Evolutionary conservation across 2,888 invertebrate genomes (phyloP).

Genomic region (Nemotelus nigrinus): DNA sequence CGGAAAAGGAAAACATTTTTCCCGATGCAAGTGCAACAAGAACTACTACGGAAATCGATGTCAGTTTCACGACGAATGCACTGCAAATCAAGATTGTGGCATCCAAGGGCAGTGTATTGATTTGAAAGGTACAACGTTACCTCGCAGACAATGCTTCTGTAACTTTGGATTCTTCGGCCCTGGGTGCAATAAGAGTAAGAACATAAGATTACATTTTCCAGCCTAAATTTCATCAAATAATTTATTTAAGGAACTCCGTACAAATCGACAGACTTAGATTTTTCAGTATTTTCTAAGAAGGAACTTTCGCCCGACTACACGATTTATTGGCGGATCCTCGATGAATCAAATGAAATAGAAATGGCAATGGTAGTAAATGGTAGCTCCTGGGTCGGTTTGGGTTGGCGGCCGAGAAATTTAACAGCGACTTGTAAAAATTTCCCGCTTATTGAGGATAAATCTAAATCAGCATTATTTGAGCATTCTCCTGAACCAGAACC

Average conservation of each 20-base stretch:
- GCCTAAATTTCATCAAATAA: background rate
- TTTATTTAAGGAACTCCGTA: constrained; percentile 74
- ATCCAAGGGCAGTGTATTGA: constrained; percentile 86
- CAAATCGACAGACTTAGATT: constrained; percentile 77
- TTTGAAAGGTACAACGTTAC: constrained; percentile 81
- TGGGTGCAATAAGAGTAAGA: constrained; percentile 83
- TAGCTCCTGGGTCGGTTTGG: constrained; percentile 85
- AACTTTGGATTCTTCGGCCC: constrained; percentile 88
- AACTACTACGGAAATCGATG: constrained; percentile 84
- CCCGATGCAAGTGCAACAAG: constrained; percentile 83
- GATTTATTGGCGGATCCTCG: constrained; percentile 86
- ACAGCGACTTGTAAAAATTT: constrained; percentile 83
- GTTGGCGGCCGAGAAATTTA: constrained; percentile 87
- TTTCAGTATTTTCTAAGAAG: constrained; percentile 75
- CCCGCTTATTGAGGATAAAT: constrained; percentile 71
- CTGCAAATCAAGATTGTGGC: constrained; percentile 85
- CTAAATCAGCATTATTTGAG: constrained; percentile 60
- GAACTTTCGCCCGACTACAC: constrained; percentile 79
- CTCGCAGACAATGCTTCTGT: constrained; percentile 88
- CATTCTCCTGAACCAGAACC: constrained; percentile 65
- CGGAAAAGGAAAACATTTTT: constrained; percentile 82
- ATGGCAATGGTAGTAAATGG: constrained; percentile 88
- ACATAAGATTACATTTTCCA: constrained; percentile 1
- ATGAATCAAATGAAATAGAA: constrained; percentile 87
- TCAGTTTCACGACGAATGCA: constrained; percentile 90